phyloP scores from a whole-genome alignment of 2,797 vertebrate species.

The Vultur gryphus region DNA sequence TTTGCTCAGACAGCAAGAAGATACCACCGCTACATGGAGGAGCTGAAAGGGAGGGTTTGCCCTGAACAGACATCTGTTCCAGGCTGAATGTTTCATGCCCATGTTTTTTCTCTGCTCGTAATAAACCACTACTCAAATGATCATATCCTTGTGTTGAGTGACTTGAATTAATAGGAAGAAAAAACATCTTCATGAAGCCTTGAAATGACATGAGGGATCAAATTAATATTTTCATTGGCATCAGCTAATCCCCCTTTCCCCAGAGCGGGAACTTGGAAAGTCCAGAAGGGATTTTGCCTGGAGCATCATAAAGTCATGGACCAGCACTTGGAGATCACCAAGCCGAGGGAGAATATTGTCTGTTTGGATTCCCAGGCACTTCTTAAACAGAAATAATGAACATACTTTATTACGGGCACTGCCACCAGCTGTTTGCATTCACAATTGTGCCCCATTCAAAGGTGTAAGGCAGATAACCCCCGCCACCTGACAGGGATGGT shows the following conservation, averaged over 20 bases:
- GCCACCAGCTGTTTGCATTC: background rate
- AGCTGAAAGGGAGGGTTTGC: background rate
- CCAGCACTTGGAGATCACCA: background rate
- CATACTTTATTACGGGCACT: background rate
- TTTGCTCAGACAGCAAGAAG: background rate
- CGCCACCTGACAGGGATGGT: background rate
- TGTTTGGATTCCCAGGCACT: background rate
- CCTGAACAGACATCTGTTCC: background rate
- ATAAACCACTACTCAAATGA: background rate
- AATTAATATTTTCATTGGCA: background rate
- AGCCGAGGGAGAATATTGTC: background rate
- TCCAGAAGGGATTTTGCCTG: background rate
- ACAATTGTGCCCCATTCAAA: background rate
- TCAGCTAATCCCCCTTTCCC: background rate
- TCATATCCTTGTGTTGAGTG: background rate
- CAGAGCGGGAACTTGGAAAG: background rate
- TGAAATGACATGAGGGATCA: background rate
- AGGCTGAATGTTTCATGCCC: background rate
- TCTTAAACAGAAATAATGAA: background rate
- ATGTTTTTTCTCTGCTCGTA: background rate
- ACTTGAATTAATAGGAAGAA: background rate
- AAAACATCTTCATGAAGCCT: background rate
- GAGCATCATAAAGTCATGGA: background rate
- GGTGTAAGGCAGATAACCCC: background rate
- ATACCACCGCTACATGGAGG: background rate